Conservation (phyloP, 1,140 invertebrate species). For the Drosophila serrata region DNA sequence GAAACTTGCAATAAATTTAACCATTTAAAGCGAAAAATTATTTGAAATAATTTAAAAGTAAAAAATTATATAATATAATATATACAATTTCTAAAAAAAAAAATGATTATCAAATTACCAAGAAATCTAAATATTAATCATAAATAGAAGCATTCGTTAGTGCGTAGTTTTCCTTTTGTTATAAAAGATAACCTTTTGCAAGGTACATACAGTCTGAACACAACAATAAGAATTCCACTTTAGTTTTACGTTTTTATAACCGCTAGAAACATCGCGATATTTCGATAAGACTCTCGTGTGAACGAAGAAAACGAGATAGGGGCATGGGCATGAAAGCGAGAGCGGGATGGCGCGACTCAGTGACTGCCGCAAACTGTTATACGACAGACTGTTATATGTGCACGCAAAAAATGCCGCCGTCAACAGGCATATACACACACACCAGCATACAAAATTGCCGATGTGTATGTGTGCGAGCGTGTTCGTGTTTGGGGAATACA, state of each 20-base stretch:
- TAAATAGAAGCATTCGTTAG: neutral
- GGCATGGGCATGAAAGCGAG: slow-evolving; percentile 20
- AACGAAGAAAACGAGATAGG: slow-evolving; percentile 23
- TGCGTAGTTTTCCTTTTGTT: neutral
- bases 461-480: slow-evolving; percentile 36
- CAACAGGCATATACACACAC: slow-evolving; percentile 49
- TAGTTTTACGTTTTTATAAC: neutral
- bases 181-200: neutral
- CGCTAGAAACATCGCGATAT: slow-evolving; percentile 21
- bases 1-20: neutral
- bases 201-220: neutral
- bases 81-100: neutral
- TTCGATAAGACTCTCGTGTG: slow-evolving; percentile 23
- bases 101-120: neutral
- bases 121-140: neutral
- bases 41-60: neutral
- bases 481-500: slow-evolving; percentile 73
- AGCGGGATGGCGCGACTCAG: slow-evolving; percentile 32
- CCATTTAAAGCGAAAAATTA: neutral
- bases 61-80: neutral
- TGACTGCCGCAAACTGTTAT: slow-evolving; percentile 70
- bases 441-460: slow-evolving; percentile 6
- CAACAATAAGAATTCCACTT: neutral
- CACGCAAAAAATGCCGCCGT: slow-evolving; percentile 65
- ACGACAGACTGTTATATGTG: slow-evolving; percentile 61